Base-by-base conservation (phyloP, 2,888 invertebrate genomes). In the Hipparchia semele region DNA sequence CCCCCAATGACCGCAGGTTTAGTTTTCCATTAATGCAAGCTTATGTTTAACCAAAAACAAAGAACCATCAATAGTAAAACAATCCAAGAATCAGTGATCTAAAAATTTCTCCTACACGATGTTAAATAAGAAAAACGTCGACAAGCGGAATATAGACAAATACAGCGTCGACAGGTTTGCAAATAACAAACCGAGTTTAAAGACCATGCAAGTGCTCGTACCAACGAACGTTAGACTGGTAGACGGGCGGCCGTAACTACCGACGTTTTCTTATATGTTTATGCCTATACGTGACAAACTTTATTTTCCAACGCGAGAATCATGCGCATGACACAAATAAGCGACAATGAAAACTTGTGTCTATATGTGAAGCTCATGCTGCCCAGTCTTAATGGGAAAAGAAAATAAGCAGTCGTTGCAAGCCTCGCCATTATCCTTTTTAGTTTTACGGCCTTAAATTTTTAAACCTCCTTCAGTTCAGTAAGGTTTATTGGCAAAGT, bases 351-450 rank as follows among this genome's bases (percentile, higher is more conserved):
- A 79, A 82, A 82, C 83, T 85, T 86, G 88, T 87, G 83, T 84
- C 84, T 79, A 76, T 78, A 78, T 73, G 79, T 82, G 80, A 83
- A 81, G 82, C 80, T 82, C 81, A 80, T 77, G 78, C 88, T 89
- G 83, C 84, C 86, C 77, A 80, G 76, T 85, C 90, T 89, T 90
- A 90, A 90, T 90, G 84, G 84, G 80, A 80, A 84, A 80, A 79
- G 81, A 81, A 86, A 88, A 90, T 90, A 90, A 90, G 87, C 90
- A 86, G 85, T 82, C 81, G 83, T 86, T 86, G 84, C 81, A 83
- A 83, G 82, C 51, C 53, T 84, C 85, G 84, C 58, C 61, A 74
- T 71, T 66, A 71, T 65, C 60, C 86, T 83, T 87, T 87, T 73
- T 53, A 86, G 87, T 90, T 87, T 89, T 84, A 85, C 82, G 81